Conservation (phyloP, 2,113 vertebrate species). For the Bubalus kerabau region DNA sequence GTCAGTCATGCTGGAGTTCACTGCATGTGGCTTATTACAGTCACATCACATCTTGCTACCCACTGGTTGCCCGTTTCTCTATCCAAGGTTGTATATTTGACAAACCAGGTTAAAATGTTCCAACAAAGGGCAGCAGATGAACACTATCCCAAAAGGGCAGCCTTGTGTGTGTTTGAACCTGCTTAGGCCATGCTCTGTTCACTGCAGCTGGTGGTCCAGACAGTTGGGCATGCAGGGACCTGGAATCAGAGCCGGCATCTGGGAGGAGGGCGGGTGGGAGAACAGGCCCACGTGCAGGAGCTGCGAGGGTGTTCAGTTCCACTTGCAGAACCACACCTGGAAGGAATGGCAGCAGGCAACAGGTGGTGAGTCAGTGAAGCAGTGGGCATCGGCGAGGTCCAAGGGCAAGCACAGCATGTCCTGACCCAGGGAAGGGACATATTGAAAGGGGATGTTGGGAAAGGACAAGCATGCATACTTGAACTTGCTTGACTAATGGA, state of each 20-base stretch:
- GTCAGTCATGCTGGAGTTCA: not conserved
- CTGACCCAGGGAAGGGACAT: not conserved
- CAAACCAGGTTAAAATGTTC: not conserved
- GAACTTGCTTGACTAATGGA: constrained; percentile 22
- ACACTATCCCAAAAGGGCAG: not conserved
- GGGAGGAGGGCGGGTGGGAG: not conserved
- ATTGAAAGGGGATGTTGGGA: not conserved
- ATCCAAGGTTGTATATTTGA: not conserved
- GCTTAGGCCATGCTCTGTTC: not conserved
- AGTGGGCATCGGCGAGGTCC: not conserved
- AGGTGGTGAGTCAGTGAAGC: not conserved
- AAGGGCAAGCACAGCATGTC: not conserved
- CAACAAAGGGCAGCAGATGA: not conserved
- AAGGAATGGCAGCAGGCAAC: not conserved
- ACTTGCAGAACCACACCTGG: not conserved
- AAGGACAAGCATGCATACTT: constrained; percentile 4
- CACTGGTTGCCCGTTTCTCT: not conserved
- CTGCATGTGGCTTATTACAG: not conserved
- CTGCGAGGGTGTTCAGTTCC: not conserved
- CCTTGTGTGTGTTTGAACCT: not conserved
- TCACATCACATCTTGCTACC: not conserved
- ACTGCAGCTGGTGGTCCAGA: not conserved
- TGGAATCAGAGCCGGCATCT: not conserved
- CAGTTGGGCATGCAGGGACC: not conserved
- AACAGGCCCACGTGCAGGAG: not conserved